phyloP scores from a whole-genome alignment of 2,113 vertebrate genomes.

The Corythornis cristatus region DNA sequence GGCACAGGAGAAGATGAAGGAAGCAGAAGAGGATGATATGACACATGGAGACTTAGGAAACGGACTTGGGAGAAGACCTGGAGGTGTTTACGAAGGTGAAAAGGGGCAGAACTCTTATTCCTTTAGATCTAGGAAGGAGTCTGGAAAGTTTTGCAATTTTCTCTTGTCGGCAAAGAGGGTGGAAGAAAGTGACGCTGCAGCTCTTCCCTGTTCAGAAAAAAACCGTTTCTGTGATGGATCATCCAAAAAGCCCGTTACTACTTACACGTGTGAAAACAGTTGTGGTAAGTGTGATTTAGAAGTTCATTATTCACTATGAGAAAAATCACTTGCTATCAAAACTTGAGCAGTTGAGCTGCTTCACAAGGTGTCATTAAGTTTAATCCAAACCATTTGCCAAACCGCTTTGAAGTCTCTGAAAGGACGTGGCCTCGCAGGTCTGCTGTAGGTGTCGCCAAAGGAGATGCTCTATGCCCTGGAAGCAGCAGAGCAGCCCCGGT shows the following conservation, averaged over 20 bases:
- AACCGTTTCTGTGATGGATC: not conserved
- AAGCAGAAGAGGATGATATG: conserved; percentile 86
- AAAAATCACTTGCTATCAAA: not conserved
- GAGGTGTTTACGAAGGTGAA: conserved; percentile 46
- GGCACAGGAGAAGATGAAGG: conserved; percentile 12
- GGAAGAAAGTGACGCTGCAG: conserved; percentile 9
- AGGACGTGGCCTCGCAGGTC: accelerated
- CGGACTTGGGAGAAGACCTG: conserved; percentile 75
- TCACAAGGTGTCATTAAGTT: not conserved
- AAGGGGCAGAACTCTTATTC: not conserved
- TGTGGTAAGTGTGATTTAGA: conserved; percentile 52
- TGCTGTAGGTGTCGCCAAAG: accelerated
- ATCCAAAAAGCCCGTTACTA: not conserved
- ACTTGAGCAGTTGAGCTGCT: not conserved
- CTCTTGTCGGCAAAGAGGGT: not conserved
- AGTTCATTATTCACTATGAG: not conserved
- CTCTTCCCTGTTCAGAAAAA: conserved; percentile 44
- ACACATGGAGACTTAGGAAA: conserved; percentile 86
- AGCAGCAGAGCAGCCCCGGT: too few relatives aligned
- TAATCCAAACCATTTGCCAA: not conserved
- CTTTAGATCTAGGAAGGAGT: conserved; percentile 24
- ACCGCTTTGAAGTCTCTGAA: not conserved
- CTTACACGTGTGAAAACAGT: conserved; percentile 2
- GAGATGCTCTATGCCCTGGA: accelerated
- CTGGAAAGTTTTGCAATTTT: not conserved